Conservation (phyloP, 1,140 invertebrate genomes). For the Eurosta solidaginis region DNA sequence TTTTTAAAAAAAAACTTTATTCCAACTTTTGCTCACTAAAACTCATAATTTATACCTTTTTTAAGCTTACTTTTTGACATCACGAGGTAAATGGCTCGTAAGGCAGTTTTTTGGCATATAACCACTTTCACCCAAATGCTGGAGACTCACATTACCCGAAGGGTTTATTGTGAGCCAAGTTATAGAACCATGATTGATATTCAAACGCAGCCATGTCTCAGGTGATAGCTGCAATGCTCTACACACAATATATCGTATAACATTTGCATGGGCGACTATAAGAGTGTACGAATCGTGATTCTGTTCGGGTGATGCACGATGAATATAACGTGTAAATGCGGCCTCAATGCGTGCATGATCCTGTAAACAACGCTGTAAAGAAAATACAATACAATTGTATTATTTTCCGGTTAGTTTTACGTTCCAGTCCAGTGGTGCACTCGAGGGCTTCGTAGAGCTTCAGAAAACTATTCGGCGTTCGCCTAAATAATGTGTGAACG, state of each 20-base stretch:
- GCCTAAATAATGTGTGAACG: no score
- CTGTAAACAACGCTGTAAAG: slow-evolving; percentile 83
- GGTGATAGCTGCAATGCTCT: slow-evolving; percentile 96
- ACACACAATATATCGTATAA: slow-evolving; percentile 98
- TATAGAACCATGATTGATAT: slow-evolving; percentile 89
- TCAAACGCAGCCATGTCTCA: slow-evolving; percentile 93
- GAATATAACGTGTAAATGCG: slow-evolving; percentile 92
- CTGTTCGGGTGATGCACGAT: slow-evolving; percentile 83
- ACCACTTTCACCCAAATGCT: slow-evolving; percentile 84
- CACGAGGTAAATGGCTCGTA: slow-evolving; percentile 52
- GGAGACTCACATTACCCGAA: slow-evolving; percentile 81
- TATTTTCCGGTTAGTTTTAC: no score
- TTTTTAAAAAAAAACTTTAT: no score
- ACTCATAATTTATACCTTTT: no score
- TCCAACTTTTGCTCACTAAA: no score
- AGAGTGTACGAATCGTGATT: slow-evolving; percentile 86
- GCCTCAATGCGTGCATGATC: slow-evolving; percentile 97
- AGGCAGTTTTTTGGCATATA: slow-evolving; percentile 70
- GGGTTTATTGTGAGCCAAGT: slow-evolving; percentile 88
- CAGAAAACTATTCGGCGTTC: no score
- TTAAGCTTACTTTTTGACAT: slow-evolving; percentile 52
- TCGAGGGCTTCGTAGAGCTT: no score
- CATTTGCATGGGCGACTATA: slow-evolving; percentile 97
- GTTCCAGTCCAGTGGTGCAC: no score
- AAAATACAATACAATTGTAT: background rate